A percentile compares a stretch with the other conserved stretches of the same genome.
phyloP scores from a whole-genome alignment of 2,888 invertebrate genomes.

The Meliscaeva auricollis region DNA sequence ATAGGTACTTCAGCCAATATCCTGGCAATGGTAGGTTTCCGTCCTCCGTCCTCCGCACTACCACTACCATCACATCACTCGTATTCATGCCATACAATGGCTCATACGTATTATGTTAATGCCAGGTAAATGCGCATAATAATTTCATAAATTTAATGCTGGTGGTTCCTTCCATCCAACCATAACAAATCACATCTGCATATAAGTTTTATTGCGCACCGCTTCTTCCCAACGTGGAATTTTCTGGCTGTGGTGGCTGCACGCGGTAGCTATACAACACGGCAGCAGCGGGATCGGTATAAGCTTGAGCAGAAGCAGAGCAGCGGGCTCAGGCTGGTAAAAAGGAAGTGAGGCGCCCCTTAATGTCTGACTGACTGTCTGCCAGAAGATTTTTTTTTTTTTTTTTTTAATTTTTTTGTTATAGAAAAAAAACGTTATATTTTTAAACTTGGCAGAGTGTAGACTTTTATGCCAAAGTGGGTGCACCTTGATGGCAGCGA shows the following conservation, averaged over 20 bases:
- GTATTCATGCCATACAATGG: conserved; percentile 68
- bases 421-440: neutral
- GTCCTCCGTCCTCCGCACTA: conserved; percentile 4
- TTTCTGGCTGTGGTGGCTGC: conserved; percentile 47
- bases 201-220: conserved; percentile 76
- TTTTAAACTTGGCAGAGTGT: conserved; percentile 49
- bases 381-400: conserved; percentile 42
- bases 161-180: conserved; percentile 75
- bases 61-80: conserved; percentile 15
- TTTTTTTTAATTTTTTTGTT: too few relatives aligned
- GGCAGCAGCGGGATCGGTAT: too few relatives aligned
- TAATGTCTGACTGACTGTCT: conserved; percentile 70
- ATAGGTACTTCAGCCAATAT: conserved; percentile 71
- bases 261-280: too few relatives aligned
- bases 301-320: neutral
- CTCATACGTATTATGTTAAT: conserved; percentile 76
- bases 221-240: conserved; percentile 51
- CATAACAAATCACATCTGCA: conserved; percentile 77
- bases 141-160: conserved; percentile 77
- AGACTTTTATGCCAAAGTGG: conserved; percentile 47
- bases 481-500: conserved; percentile 45
- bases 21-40: conserved; percentile 23
- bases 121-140: conserved; percentile 77
- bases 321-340: neutral
- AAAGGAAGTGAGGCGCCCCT: conserved; percentile 47